Conservation (phyloP, 2,797 vertebrate genomes). For the Peromyscus nudipes region DNA sequence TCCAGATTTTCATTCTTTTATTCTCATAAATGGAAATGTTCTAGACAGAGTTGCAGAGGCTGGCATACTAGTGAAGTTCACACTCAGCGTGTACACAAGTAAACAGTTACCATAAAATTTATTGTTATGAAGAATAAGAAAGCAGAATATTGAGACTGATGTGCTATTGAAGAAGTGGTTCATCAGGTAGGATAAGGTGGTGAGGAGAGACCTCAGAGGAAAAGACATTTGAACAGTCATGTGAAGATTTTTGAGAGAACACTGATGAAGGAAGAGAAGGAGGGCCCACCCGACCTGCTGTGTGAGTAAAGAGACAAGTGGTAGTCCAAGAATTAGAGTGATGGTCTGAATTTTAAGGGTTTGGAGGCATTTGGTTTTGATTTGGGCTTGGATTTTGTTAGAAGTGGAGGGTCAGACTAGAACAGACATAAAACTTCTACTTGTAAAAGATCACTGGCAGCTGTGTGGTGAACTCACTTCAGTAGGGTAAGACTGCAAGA, state of each 20-base stretch:
- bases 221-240: not conserved
- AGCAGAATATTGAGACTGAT: not conserved
- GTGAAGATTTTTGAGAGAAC: not conserved
- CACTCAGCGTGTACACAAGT: not conserved
- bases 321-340: not conserved
- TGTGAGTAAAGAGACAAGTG: not conserved
- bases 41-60: not conserved
- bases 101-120: not conserved
- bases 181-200: not conserved
- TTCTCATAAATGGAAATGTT: not conserved
- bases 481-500: not conserved
- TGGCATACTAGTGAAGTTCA: not conserved
- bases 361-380: not conserved
- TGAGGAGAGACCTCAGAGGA: not conserved
- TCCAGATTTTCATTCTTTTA: not conserved
- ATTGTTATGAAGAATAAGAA: not conserved
- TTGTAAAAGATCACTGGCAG: not conserved
- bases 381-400: conserved; percentile 46
- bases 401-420: not conserved
- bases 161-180: not conserved
- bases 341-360: not conserved
- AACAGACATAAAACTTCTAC: not conserved
- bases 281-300: no score
- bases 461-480: not conserved
- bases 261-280: not conserved